These are phyloP conservation scores for Tetrax tetrax DNA, from an alignment of 2,113 vertebrate species.

Conservation along the genomic window DNA sequence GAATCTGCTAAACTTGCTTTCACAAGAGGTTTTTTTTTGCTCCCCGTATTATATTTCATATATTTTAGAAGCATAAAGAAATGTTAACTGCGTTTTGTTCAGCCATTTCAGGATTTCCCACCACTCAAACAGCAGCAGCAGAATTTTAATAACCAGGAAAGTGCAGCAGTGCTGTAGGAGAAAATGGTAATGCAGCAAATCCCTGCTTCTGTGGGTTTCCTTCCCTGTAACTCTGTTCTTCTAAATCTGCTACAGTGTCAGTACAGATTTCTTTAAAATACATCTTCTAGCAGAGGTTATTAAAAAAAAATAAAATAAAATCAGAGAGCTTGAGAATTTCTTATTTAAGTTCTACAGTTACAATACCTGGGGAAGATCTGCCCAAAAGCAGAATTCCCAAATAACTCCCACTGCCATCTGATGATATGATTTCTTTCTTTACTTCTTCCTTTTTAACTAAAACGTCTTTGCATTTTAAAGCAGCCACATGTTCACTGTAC, in stretches of 20 bases:
- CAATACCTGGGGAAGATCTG: background rate
- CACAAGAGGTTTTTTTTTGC: background rate
- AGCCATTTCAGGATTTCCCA: background rate
- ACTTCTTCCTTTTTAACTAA: background rate
- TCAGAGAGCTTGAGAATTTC: background rate
- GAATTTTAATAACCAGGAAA: constrained; percentile 1
- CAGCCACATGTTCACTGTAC: background rate
- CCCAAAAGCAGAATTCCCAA: background rate
- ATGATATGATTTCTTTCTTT: background rate
- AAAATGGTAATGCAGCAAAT: background rate
- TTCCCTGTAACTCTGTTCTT: background rate
- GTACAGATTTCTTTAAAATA: background rate
- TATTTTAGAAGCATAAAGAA: background rate
- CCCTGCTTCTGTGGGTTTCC: background rate
- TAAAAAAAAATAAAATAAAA: background rate
- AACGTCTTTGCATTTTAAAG: constrained; percentile 7
- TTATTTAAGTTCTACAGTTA: background rate
- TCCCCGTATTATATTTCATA: background rate
- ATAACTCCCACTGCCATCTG: background rate
- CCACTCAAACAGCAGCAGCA: background rate
- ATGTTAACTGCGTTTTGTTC: background rate
- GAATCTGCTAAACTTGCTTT: background rate
- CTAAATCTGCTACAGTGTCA: background rate
- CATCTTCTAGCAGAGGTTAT: background rate
- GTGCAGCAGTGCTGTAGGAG: background rate